Base-by-base conservation (phyloP, 2,797 vertebrate genomes). In the Halcyon leucocephala region DNA sequence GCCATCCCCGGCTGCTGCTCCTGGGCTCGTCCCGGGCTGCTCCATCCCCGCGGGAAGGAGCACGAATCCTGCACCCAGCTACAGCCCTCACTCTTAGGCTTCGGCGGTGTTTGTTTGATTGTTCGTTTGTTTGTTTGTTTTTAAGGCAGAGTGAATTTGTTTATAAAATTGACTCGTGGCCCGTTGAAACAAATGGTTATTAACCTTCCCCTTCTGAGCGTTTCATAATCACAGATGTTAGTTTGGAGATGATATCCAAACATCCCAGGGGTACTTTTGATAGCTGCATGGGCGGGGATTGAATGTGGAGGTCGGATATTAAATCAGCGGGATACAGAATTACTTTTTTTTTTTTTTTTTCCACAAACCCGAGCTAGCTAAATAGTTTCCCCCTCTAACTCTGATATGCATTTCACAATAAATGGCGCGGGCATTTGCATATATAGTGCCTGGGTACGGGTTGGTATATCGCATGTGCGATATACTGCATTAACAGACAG, bases 241-340 rank as follows among this genome's bases (percentile, higher is more conserved):
- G 95, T 93, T 94, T 97, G 97, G 96, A 97, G 95, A 82, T 87
- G 96, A 97, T 95, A 95, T 92, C 96, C 95, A 95, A 93, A 90
- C 88, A 92, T 97, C 93, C 88, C 88, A 90, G 89, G 95, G 95
- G 89, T 92, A 91, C 93, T 87, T 95, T 93, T 65, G 73, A 95
- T 94, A 86, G 84, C 96, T 96, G 69, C 77, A 85, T 69, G 72
- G 95, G 95, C 95, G 82, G 55, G 95, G 82, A 79, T 90, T 92
- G 96, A 93, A 82, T 55, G 91, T 35, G 55, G 82, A 97, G 94
- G 96, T 97, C 93, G 82, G 95, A 89, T 95, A 96, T 96, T 97
- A 97, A 97, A 97, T 85, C 96, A 95, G 97, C 97, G 80, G 97
- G 97, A 94, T 94, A 69, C 91, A 81, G 95, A 97, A 96, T 84